Conservation (phyloP, 2,888 invertebrate genomes). For the Drosophila emarginata region DNA sequence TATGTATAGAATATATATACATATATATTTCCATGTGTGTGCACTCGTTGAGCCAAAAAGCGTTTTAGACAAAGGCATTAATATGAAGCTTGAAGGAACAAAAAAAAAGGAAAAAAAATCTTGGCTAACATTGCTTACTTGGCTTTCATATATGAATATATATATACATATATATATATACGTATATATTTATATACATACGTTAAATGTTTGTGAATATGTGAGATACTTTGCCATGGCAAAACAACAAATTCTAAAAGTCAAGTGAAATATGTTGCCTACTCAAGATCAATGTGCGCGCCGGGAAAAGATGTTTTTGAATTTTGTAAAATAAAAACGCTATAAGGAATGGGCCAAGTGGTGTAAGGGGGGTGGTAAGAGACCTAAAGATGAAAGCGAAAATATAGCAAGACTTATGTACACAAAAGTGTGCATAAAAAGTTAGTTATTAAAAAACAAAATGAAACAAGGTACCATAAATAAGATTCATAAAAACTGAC, state of each 20-base stretch:
- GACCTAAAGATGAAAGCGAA: not conserved
- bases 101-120: conserved; percentile 5
- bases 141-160: not conserved
- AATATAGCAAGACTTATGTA: not conserved
- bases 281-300: conserved; percentile 20
- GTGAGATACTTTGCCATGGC: not conserved
- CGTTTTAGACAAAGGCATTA: conserved; percentile 33
- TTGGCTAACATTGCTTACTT: conserved; percentile 36
- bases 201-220: not conserved
- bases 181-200: not conserved
- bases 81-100: conserved; percentile 19
- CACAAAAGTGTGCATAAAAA: conserved; percentile 1
- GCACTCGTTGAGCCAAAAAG: conserved; percentile 28
- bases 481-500: not conserved
- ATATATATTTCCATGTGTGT: not conserved
- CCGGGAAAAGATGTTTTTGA: not conserved
- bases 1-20: not conserved
- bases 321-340: conserved; percentile 9
- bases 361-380: not conserved
- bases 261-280: conserved; percentile 7
- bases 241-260: not conserved
- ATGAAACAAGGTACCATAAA: not conserved
- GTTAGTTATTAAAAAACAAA: conserved; percentile 3
- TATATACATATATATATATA: not conserved
- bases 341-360: not conserved